Evolutionary conservation across 2,797 vertebrate species (phyloP).

Genomic region (Siniperca obscura): DNA sequence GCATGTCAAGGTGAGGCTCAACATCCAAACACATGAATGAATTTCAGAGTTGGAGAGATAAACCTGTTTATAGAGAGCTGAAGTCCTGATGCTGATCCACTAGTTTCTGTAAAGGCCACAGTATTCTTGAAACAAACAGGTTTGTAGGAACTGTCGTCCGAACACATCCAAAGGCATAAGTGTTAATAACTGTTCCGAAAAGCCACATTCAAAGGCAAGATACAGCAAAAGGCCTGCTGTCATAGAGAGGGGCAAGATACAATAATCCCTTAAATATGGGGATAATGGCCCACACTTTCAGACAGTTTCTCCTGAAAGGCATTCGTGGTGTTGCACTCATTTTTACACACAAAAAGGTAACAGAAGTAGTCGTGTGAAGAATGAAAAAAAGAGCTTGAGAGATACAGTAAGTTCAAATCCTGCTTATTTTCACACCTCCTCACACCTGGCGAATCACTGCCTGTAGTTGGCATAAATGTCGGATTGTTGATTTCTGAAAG

Average conservation of each 20-base stretch:
- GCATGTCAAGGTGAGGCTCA: conserved; percentile 42
- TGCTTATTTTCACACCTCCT: too few relatives aligned
- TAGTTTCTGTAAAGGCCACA: background rate
- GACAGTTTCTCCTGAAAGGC: background rate
- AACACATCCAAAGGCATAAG: background rate
- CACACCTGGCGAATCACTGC: too few relatives aligned
- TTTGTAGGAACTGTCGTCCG: background rate
- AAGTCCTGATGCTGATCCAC: background rate
- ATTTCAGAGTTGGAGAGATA: background rate
- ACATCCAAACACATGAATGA: background rate
- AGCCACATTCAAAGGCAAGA: background rate
- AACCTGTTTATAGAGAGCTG: conserved; percentile 36
- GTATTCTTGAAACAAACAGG: background rate
- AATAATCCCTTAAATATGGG: background rate
- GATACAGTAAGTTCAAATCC: too few relatives aligned
- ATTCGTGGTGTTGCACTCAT: background rate
- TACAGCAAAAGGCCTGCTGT: too few relatives aligned
- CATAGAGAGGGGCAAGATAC: background rate
- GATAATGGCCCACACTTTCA: background rate
- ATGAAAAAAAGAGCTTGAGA: too few relatives aligned
- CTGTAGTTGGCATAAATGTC: too few relatives aligned
- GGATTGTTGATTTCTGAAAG: too few relatives aligned
- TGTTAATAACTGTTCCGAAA: background rate
- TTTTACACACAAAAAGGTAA: background rate
- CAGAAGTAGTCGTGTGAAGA: too few relatives aligned